Evolutionary conservation across 2,113 vertebrate genomes (phyloP).

Genomic region (Brachyhypopomus occidentalis): DNA sequence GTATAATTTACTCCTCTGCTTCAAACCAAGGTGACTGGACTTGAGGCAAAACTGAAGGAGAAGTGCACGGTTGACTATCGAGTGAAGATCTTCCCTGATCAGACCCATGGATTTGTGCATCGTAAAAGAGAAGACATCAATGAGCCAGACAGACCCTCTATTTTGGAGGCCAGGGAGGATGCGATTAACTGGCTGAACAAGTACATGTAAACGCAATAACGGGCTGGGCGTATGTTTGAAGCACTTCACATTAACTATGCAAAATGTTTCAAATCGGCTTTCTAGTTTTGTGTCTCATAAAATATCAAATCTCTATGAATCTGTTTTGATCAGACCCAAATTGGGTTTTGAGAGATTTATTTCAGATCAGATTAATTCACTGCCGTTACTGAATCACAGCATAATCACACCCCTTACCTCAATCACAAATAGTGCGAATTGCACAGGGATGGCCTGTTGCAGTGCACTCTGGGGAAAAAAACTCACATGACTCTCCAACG

Average conservation of each 20-base stretch:
- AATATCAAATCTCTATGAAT: neutral
- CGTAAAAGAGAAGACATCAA: slow-evolving; percentile 85
- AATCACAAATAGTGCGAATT: too few relatives aligned
- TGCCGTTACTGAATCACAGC: neutral
- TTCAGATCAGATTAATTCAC: neutral
- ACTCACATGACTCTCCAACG: too few relatives aligned
- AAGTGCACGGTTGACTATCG: slow-evolving; percentile 81
- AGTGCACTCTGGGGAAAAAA: too few relatives aligned
- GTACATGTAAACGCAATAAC: slow-evolving; percentile 70
- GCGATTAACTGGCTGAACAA: slow-evolving; percentile 87
- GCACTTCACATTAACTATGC: neutral
- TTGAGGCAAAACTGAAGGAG: slow-evolving; percentile 82
- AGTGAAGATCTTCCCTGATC: slow-evolving; percentile 88
- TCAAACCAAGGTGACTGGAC: slow-evolving; percentile 70
- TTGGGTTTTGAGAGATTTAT: neutral
- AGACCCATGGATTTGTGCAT: slow-evolving; percentile 92
- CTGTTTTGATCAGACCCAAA: neutral
- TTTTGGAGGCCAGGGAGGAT: slow-evolving; percentile 85
- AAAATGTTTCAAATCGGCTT: neutral
- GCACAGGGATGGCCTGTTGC: too few relatives aligned
- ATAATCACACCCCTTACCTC: too few relatives aligned
- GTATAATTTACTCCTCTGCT: neutral
- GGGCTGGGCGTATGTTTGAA: neutral
- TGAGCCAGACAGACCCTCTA: slow-evolving; percentile 76
- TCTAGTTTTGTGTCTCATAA: neutral